Evolutionary conservation across 2,888 invertebrate species (phyloP), one percentile per base, ranked within the genome.

Genomic region (Pharmacophagus antenor): DNA sequence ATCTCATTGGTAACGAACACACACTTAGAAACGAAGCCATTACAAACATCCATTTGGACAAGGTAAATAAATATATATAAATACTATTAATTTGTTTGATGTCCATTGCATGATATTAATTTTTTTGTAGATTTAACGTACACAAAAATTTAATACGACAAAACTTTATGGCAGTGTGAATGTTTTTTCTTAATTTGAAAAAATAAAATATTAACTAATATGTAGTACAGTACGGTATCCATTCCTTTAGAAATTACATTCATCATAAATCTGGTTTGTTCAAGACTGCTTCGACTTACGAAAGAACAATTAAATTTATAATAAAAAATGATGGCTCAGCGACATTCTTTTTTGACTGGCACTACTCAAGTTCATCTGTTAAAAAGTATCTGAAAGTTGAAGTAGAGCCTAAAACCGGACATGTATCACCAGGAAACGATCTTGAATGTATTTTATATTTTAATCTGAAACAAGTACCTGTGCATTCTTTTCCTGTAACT

Each of bases 311-410:
- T 64, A 80, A 80, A 7, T 89, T 90, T 66, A 76, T 66, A 4
- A 80, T 90, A 66, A 85, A 76, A 60, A 90, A 90, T 61, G 79
- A 88, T 41, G 90, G 90, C 0, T 89, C 90, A 0, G 85, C 88
- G 6, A 84, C 88, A 1, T 88, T 90, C 66, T 82, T 81, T 67
- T 90, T 77, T 62, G 83, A 88, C 42, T 90, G 90, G 90, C 69
- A 71, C 22, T 89, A 85, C 69, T 76, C 73, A 12, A 66, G 62
- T 2, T 70, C 71, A 20, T 53, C 67, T 0, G 87, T 89, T 2
- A 87, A 84, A 67, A 89, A 88, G 65, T 89, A 84, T 64, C 66
- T 90, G 61, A 76, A 79, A 62, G 68, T 89, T 20, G 65, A 64
- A 46, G 75, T 90, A 17, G 88, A 88, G 23, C 90, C 90, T 0